Conservation (phyloP, 2,797 vertebrate species). For the Cirrhinus mrigala region DNA sequence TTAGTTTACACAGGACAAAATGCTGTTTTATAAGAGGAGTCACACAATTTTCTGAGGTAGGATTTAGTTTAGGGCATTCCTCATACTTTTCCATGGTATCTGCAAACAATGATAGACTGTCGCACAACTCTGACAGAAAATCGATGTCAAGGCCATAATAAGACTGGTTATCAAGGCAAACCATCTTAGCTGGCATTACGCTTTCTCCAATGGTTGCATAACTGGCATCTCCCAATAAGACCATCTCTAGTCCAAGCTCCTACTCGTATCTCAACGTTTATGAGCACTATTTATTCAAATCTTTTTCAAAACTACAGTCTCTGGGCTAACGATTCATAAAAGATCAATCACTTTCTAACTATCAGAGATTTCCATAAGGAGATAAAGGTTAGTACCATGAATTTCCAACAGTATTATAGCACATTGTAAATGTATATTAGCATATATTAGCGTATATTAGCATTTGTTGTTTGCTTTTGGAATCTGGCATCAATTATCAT, state of each 20-base stretch:
- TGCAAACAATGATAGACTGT: too few relatives aligned
- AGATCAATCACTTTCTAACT: background rate
- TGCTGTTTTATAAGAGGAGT: too few relatives aligned
- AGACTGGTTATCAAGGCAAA: background rate
- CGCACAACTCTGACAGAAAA: too few relatives aligned
- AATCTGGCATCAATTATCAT: background rate
- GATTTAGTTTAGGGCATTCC: too few relatives aligned
- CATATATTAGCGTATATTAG: too few relatives aligned
- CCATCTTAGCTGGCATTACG: background rate
- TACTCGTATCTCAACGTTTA: background rate
- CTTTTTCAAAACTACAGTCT: background rate
- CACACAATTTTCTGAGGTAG: too few relatives aligned
- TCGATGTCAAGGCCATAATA: background rate
- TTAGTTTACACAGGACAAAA: background rate
- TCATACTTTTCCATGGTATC: too few relatives aligned
- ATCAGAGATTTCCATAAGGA: background rate
- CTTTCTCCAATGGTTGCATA: background rate
- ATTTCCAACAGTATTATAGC: background rate
- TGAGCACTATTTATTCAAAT: background rate
- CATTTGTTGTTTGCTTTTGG: background rate
- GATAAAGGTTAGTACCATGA: background rate
- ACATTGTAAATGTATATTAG: background rate
- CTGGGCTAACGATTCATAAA: background rate
- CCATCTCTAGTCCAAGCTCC: background rate
- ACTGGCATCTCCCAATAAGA: background rate